Percentiles rank a stretch among this genome's conserved stretches.
These are phyloP conservation scores for Indicator indicator DNA, from an alignment of 2,113 vertebrate genomes.

Conservation along the genomic window DNA sequence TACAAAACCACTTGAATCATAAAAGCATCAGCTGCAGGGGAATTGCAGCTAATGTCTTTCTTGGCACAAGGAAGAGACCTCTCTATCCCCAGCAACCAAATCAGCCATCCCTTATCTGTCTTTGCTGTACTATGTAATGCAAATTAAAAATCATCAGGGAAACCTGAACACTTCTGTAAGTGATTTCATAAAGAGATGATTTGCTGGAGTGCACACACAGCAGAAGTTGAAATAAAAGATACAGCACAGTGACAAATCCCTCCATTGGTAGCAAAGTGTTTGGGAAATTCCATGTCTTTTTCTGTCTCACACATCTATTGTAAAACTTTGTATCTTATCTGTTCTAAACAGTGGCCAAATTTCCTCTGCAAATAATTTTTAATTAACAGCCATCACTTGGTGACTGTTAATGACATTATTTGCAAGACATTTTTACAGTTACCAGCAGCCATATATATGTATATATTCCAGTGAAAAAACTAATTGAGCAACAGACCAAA, in stretches of 20 bases:
- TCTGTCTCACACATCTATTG: background rate
- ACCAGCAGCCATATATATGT: background rate
- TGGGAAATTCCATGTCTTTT: background rate
- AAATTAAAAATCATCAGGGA: background rate
- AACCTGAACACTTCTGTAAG: background rate
- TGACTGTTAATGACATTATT: background rate
- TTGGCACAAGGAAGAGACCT: background rate
- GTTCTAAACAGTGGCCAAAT: background rate
- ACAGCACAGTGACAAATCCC: background rate
- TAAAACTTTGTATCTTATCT: background rate
- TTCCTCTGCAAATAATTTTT: background rate
- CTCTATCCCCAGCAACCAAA: background rate
- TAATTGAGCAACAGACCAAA: background rate
- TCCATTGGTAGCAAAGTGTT: background rate
- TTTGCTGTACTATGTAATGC: background rate
- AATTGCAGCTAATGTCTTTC: conserved; percentile 23
- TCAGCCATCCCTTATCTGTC: background rate
- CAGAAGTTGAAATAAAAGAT: background rate
- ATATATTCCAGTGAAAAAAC: background rate
- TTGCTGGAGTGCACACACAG: background rate
- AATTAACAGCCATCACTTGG: background rate
- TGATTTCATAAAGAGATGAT: background rate
- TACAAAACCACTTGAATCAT: background rate
- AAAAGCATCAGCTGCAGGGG: background rate
- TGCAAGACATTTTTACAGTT: background rate